phyloP scores from a whole-genome alignment of 2,797 vertebrate species.

The Gymnothorax javanicus region DNA sequence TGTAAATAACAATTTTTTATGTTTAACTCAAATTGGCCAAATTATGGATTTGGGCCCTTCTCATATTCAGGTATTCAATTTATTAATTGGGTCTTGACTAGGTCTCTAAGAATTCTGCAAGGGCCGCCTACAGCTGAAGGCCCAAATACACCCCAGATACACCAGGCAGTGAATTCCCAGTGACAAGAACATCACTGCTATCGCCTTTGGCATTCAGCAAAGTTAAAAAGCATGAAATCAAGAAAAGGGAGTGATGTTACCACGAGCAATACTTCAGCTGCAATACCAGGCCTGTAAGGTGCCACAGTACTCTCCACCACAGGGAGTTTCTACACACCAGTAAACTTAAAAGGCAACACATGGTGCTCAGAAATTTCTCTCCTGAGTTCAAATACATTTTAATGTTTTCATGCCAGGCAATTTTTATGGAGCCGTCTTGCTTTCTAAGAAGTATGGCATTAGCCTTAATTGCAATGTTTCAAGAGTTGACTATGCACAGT shows the following conservation, averaged over 20 bases:
- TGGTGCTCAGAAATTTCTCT: neutral
- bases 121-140: no score
- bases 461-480: neutral
- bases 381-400: neutral
- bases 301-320: neutral
- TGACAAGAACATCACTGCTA: no score
- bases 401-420: neutral
- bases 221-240: neutral
- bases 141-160: no score
- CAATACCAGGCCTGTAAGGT: neutral
- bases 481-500: neutral
- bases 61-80: no score
- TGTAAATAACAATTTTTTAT: no score
- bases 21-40: no score
- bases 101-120: no score
- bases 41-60: no score
- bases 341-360: neutral
- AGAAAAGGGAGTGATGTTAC: neutral
- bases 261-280: neutral
- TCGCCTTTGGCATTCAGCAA: neutral
- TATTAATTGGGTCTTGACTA: no score
- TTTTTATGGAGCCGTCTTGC: neutral
- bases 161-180: no score
- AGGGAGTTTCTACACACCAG: neutral
- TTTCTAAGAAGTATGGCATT: neutral